These are phyloP conservation scores for Coregonus sp. DNA, from an alignment of 2,797 vertebrate species.

Conservation along the genomic window DNA sequence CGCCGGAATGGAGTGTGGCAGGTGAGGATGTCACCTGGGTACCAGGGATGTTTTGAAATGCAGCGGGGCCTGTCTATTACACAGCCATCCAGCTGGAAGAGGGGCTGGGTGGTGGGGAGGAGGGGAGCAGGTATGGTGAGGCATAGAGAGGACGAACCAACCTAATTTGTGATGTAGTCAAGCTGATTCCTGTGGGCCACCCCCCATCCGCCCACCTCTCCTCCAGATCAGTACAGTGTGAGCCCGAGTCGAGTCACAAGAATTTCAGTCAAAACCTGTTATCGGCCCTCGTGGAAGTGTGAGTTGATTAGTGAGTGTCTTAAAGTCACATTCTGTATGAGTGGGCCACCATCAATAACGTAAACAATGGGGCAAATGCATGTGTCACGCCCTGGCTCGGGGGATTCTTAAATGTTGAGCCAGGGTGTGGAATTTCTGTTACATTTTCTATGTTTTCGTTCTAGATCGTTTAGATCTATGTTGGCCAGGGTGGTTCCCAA, in stretches of 20 bases:
- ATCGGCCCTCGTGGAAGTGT: conserved; percentile 10
- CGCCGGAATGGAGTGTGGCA: conserved; percentile 30
- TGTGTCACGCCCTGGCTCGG: no score
- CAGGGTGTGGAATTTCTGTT: no score
- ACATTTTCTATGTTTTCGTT: no score
- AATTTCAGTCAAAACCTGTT: conserved; percentile 29
- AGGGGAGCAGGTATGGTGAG: neutral
- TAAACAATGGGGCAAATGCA: neutral
- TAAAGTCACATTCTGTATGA: neutral
- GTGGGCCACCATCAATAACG: neutral
- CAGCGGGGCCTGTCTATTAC: conserved; percentile 16
- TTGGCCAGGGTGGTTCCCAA: no score
- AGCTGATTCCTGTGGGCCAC: neutral
- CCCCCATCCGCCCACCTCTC: neutral
- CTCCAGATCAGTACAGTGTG: neutral
- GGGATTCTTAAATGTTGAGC: no score
- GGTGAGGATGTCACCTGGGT: conserved; percentile 34
- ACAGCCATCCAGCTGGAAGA: neutral
- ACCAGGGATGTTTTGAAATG: conserved; percentile 25
- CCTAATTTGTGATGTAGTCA: neutral
- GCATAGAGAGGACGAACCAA: neutral
- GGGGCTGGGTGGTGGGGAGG: neutral
- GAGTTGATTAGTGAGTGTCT: neutral
- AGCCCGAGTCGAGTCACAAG: conserved; percentile 3
- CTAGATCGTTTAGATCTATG: no score